phyloP scores from a whole-genome alignment of 2,797 vertebrate genomes.

The Hoplostethus mediterraneus region DNA sequence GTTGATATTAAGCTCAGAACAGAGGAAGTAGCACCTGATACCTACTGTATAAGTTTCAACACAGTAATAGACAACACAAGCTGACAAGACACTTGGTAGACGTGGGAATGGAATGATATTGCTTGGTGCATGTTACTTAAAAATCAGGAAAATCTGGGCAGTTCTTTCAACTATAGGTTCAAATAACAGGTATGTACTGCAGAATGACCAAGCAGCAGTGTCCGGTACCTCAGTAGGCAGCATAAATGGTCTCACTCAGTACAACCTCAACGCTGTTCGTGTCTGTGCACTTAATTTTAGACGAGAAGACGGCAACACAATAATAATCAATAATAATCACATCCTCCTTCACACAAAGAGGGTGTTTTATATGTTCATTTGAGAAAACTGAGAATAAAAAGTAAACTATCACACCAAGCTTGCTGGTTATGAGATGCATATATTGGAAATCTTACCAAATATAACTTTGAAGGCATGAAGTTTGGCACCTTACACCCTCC shows the following conservation, averaged over 20 bases:
- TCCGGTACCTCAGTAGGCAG: neutral
- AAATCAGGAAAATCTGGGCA: slow-evolving; percentile 32
- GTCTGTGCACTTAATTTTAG: neutral
- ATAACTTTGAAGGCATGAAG: slow-evolving; percentile 59
- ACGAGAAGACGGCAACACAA: slow-evolving; percentile 4
- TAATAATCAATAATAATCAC: neutral
- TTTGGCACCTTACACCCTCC: slow-evolving; percentile 71
- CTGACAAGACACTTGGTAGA: slow-evolving; percentile 30
- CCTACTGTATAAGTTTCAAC: slow-evolving; percentile 52
- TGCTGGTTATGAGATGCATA: slow-evolving; percentile 73
- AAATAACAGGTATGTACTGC: slow-evolving; percentile 41
- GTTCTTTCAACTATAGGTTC: slow-evolving; percentile 7
- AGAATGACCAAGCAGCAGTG: neutral
- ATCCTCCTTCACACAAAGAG: slow-evolving; percentile 29
- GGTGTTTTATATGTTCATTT: slow-evolving; percentile 41
- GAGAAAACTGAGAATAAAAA: slow-evolving; percentile 25
- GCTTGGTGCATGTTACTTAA: slow-evolving; percentile 56
- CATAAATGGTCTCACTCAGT: neutral
- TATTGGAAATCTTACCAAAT: slow-evolving; percentile 50
- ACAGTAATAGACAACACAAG: slow-evolving; percentile 41
- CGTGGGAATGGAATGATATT: slow-evolving; percentile 53
- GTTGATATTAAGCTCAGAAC: slow-evolving; percentile 50
- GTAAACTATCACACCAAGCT: slow-evolving; percentile 52
- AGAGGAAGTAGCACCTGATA: slow-evolving; percentile 77
- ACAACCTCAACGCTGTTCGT: neutral